These are phyloP conservation scores for Nipponacmea schrenckii DNA, from an alignment of 2,888 invertebrate species.

Conservation along the genomic window DNA sequence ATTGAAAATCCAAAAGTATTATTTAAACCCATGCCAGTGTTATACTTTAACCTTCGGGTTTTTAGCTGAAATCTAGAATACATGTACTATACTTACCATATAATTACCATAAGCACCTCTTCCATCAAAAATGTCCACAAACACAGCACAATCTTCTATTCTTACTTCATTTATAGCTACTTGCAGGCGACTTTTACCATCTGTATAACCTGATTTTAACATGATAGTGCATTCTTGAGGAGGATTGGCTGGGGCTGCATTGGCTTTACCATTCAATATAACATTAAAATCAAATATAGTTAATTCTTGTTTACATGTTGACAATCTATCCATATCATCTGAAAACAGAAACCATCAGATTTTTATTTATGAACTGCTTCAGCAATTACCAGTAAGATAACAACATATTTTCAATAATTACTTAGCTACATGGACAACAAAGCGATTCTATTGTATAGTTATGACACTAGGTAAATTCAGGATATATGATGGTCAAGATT, in stretches of 20 bases:
- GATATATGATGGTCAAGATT: too few species aligned
- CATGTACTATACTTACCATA: constrained; percentile 39
- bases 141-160: constrained; percentile 49
- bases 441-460: too few species aligned
- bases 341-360: constrained; percentile 5
- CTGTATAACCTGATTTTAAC: constrained; percentile 45
- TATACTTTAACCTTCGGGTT: too few species aligned
- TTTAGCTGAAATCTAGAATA: not conserved
- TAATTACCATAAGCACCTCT: constrained; percentile 34
- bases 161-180: constrained; percentile 41
- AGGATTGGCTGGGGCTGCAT: constrained; percentile 43
- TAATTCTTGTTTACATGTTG: constrained; percentile 42
- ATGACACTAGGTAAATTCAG: too few species aligned
- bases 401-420: too few species aligned
- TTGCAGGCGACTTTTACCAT: constrained; percentile 47
- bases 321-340: constrained; percentile 39
- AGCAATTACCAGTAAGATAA: too few species aligned
- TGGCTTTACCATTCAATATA: constrained; percentile 40
- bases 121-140: constrained; percentile 47
- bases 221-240: constrained; percentile 40
- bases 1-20: too few species aligned
- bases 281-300: constrained; percentile 44
- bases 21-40: too few species aligned
- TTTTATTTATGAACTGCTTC: too few species aligned
- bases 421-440: too few species aligned